Evolutionary conservation across 35 echinoderm and acorn worm genomes (phyloP), one percentile per base, ranked within the genome.

Genomic region (Hemicentrotus pulcherrimus): DNA sequence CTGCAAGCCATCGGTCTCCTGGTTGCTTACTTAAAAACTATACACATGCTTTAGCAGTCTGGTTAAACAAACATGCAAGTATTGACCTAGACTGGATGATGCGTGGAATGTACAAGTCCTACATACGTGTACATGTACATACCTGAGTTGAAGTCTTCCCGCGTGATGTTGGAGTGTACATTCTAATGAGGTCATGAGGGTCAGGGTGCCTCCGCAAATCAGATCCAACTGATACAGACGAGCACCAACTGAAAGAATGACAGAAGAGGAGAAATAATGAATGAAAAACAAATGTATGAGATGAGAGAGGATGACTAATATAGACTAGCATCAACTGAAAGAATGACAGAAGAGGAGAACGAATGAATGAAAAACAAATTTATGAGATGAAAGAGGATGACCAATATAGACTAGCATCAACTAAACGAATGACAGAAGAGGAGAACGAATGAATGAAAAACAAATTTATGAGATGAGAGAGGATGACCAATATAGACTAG

Each of bases 151-250:
- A 30, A 97, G 89, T 92, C 96, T 97, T 32, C 41, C 92, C 32
- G 98, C 96, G 94, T 97, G 96, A 47, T 58, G 89, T 31, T 86
- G 71, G 30, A 96, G 92, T 0, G 96, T 97, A 28, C 91, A 94
- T 86, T 99, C 98, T 47, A 99, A 65, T 9, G 96, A 95, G 86
- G 98, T 96, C 96, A 99, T 96, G 45, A 97, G 96, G 0, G 98
- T 97, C 9, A 99, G 58, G 19, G 97, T 99, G 0, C 97, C 98
- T 50, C 98, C 98, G 95, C 98, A 97, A 30, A 99, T 95, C 32
- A 99, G 96, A 96, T 99, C 98, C 96, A 99, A 47, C 41, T 96
- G 92, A 55, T 99, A 97, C 24, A 95, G 88, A 35, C 98, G 94
- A 32, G 96, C 94, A 50, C 98, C 98, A 96, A 99, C 98, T 99